Evolutionary conservation across 2,797 vertebrate genomes (phyloP).

Genomic region (Steatocranus sp.): DNA sequence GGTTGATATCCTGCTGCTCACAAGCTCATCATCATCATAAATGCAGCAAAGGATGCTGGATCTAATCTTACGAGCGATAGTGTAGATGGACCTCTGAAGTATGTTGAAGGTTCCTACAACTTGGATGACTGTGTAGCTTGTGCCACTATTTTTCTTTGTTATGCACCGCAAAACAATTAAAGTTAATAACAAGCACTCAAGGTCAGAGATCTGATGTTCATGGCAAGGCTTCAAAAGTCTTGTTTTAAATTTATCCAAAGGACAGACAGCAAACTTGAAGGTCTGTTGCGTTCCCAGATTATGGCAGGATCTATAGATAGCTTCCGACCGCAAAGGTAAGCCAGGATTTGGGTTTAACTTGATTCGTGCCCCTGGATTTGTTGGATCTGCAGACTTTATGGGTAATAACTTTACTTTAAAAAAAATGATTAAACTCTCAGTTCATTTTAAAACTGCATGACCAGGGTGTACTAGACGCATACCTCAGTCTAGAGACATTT

Average conservation of each 20-base stretch:
- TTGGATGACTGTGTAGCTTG: neutral
- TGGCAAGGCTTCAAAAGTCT: neutral
- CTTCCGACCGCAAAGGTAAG: rapidly evolving
- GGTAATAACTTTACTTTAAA: neutral
- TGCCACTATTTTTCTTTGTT: neutral
- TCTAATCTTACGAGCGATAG: neutral
- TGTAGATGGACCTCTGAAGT: neutral
- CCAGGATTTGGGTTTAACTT: neutral
- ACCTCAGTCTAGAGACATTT: neutral
- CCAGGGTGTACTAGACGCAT: neutral
- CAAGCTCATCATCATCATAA: slow-evolving; percentile 3
- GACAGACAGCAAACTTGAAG: neutral
- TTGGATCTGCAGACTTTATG: neutral
- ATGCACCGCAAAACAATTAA: neutral
- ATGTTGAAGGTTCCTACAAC: neutral
- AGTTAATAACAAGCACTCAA: neutral
- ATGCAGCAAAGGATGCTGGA: neutral
- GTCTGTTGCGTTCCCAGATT: neutral
- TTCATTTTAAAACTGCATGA: neutral
- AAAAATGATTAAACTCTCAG: neutral
- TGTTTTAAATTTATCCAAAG: neutral
- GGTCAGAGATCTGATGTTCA: neutral
- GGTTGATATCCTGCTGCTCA: neutral
- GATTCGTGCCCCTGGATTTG: neutral
- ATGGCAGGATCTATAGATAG: neutral